Conservation (phyloP, 2,797 vertebrate species). For the Pseudomugil tenellus region DNA sequence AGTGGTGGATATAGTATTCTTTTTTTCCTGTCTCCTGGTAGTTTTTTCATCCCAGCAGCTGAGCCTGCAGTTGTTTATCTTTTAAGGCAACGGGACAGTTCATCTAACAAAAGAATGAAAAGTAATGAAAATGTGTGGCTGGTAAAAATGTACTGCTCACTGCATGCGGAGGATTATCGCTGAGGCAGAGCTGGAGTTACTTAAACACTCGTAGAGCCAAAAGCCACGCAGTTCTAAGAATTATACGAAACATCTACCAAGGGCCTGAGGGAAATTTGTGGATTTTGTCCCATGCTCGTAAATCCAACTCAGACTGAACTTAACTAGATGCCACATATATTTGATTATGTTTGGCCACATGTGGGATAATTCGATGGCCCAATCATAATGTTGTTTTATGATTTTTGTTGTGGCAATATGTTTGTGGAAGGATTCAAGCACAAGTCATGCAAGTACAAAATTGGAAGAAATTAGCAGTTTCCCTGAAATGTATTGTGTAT, state of each 20-base stretch:
- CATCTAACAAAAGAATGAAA: too few relatives aligned
- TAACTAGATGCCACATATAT: constrained; percentile 52
- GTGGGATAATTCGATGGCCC: constrained; percentile 53
- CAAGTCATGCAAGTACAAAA: constrained; percentile 1
- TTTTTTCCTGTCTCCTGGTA: neutral
- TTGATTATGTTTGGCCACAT: constrained; percentile 50
- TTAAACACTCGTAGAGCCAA: constrained; percentile 45
- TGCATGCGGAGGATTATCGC: constrained; percentile 55
- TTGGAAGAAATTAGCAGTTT: constrained; percentile 57
- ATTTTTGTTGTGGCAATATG: constrained; percentile 60
- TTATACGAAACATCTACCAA: constrained; percentile 28
- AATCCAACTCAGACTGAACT: constrained; percentile 55
- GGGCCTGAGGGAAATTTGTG: constrained; percentile 47
- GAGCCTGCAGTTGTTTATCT: constrained; percentile 44
- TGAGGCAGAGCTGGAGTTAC: constrained; percentile 45
- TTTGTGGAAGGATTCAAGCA: constrained; percentile 54
- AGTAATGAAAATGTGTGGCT: constrained; percentile 35
- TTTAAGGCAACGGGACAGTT: constrained; percentile 36
- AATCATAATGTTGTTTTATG: constrained; percentile 59
- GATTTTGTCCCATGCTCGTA: constrained; percentile 53
- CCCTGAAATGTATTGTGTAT: constrained; percentile 50
- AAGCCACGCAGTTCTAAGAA: constrained; percentile 41
- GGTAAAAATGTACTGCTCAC: constrained; percentile 53
- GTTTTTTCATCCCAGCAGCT: constrained; percentile 27
- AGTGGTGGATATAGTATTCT: too few relatives aligned